phyloP scores from a whole-genome alignment of 2,113 vertebrate species.

The Pachypanchax playfairii region DNA sequence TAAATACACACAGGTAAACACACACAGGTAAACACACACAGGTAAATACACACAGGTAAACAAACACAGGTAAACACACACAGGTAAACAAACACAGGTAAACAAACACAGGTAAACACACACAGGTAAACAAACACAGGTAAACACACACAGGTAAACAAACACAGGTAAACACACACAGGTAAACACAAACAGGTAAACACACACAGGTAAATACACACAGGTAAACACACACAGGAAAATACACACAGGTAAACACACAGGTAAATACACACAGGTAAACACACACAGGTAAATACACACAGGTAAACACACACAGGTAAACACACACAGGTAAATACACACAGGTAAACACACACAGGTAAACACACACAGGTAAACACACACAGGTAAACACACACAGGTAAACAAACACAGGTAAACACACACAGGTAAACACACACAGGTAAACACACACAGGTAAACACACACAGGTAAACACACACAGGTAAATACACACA shows the following conservation, averaged over 20 bases:
- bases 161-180: too few relatives aligned
- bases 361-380: background rate
- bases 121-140: background rate
- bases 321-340: background rate
- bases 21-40: background rate
- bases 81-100: background rate
- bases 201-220: too few relatives aligned
- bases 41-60: too few relatives aligned
- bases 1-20: slow-evolving; percentile 11
- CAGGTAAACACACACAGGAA: slow-evolving; percentile 1
- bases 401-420: slow-evolving; percentile 1
- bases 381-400: slow-evolving; percentile 1
- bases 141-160: too few relatives aligned
- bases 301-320: background rate
- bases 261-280: too few relatives aligned
- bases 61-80: too few relatives aligned
- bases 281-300: slow-evolving; percentile 2
- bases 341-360: background rate
- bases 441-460: slow-evolving; percentile 8
- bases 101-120: slow-evolving; percentile 6
- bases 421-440: background rate
- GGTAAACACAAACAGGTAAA: background rate
- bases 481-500: too few relatives aligned
- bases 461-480: background rate
- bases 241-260: background rate